Percentiles rank a stretch among this genome's conserved stretches.
Conservation (phyloP, 1,140 invertebrate genomes). For the Megathymus violae region DNA sequence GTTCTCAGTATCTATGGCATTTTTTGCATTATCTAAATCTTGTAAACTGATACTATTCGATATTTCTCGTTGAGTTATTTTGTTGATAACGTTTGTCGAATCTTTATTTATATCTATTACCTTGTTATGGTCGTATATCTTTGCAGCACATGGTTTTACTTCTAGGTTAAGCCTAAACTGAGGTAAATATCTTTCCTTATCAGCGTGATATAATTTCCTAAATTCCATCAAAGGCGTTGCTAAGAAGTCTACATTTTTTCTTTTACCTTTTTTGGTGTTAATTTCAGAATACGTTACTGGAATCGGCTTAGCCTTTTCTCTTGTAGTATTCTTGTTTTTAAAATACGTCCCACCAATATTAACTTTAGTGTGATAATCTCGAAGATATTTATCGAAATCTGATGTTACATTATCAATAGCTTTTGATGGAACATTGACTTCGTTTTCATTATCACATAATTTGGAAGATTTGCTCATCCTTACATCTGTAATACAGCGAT, state of each 20-base stretch:
- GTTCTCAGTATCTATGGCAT: not conserved
- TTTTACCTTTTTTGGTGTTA: conserved; percentile 26
- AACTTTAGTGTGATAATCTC: conserved; percentile 53
- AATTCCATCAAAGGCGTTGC: conserved; percentile 68
- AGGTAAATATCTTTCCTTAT: conserved; percentile 34
- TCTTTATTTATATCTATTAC: conserved; percentile 12
- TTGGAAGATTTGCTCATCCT: conserved; percentile 36
- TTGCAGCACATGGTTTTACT: no score
- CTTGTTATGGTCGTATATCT: not conserved
- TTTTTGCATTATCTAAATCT: not conserved
- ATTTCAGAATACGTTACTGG: conserved; percentile 37
- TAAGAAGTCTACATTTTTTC: conserved; percentile 53
- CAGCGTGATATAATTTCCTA: conserved; percentile 63
- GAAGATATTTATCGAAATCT: conserved; percentile 64
- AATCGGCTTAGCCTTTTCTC: conserved; percentile 49
- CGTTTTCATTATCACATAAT: conserved; percentile 24
- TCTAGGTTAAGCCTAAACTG: conserved; percentile 9
- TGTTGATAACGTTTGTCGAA: not conserved
- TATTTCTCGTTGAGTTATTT: not conserved
- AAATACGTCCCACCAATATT: conserved; percentile 46
- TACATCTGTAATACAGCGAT: conserved; percentile 44
- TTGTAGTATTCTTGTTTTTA: conserved; percentile 44
- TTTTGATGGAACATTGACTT: conserved; percentile 17
- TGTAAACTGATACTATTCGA: not conserved
- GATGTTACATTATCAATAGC: conserved; percentile 34